A percentile compares a stretch with the other conserved stretches of the same genome.
These are phyloP conservation scores for Antennarius striatus DNA, from an alignment of 2,113 vertebrate genomes.

Conservation along the genomic window DNA sequence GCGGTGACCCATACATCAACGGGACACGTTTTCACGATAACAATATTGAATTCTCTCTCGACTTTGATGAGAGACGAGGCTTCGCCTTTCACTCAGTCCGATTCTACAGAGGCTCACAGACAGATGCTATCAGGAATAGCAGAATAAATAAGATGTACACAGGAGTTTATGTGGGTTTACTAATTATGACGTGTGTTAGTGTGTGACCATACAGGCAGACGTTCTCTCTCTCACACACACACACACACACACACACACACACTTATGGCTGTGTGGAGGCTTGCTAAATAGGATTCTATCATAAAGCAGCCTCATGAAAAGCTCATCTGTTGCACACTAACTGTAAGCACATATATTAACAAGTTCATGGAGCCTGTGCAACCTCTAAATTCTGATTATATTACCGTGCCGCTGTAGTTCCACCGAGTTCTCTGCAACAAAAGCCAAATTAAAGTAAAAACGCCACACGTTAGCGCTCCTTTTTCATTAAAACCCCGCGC, in stretches of 20 bases:
- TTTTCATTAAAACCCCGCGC: no score
- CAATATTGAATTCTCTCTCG: constrained; percentile 52
- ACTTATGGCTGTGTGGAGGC: constrained; percentile 42
- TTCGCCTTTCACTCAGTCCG: constrained; percentile 36
- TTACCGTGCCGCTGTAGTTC: background rate
- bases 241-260: background rate
- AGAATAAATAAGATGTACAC: constrained; percentile 16
- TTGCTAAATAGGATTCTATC: constrained; percentile 54
- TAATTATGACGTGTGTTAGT: constrained; percentile 14
- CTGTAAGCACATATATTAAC: constrained; percentile 65
- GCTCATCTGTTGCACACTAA: constrained; percentile 66
- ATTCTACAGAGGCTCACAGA: constrained; percentile 11
- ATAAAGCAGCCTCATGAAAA: constrained; percentile 71
- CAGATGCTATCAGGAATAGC: constrained; percentile 33
- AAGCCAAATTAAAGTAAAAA: constrained; percentile 15
- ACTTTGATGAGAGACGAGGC: constrained; percentile 50
- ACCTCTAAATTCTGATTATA: constrained; percentile 39
- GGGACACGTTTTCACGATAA: constrained; percentile 56
- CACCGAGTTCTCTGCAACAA: constrained; percentile 13
- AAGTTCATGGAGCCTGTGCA: constrained; percentile 33
- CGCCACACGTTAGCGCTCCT: background rate
- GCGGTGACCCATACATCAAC: constrained; percentile 52
- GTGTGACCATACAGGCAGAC: no score
- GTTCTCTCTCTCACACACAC: background rate
- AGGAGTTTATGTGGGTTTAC: constrained; percentile 10